A percentile compares a stretch with the other conserved stretches of the same genome.
phyloP scores from a whole-genome alignment of 2,113 vertebrate species.

The Podocnemis expansa region DNA sequence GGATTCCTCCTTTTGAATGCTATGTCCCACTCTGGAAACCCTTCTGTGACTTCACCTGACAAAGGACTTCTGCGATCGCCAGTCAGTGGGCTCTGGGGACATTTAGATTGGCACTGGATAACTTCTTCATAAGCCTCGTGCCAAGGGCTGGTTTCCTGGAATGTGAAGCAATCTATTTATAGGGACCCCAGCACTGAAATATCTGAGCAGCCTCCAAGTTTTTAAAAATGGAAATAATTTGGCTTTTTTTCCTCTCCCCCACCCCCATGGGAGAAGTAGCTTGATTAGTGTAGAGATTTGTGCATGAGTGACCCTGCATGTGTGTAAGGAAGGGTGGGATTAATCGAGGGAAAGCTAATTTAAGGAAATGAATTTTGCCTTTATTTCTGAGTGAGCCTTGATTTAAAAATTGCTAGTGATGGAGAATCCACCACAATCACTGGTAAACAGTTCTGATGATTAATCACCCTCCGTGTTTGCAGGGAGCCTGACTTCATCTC shows the following conservation, averaged over 20 bases:
- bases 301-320: background rate
- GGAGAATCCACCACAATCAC: background rate
- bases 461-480: background rate
- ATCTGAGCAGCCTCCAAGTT: background rate
- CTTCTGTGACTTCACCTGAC: background rate
- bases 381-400: background rate
- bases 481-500: background rate
- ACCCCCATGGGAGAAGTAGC: background rate
- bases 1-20: background rate
- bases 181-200: background rate
- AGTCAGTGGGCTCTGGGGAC: background rate
- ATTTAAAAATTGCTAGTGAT: background rate
- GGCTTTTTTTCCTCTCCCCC: no score
- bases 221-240: background rate
- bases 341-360: background rate
- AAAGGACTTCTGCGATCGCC: background rate
- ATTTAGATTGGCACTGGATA: background rate
- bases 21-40: background rate
- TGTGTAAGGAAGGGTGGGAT: background rate
- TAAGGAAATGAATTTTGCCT: background rate
- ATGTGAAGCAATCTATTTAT: background rate
- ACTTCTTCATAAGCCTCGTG: background rate
- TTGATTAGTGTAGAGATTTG: background rate
- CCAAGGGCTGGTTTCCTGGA: background rate
- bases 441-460: background rate